Base-by-base conservation (phyloP, 35 echinoderm and acorn worm species). In the Acanthaster planci region DNA sequence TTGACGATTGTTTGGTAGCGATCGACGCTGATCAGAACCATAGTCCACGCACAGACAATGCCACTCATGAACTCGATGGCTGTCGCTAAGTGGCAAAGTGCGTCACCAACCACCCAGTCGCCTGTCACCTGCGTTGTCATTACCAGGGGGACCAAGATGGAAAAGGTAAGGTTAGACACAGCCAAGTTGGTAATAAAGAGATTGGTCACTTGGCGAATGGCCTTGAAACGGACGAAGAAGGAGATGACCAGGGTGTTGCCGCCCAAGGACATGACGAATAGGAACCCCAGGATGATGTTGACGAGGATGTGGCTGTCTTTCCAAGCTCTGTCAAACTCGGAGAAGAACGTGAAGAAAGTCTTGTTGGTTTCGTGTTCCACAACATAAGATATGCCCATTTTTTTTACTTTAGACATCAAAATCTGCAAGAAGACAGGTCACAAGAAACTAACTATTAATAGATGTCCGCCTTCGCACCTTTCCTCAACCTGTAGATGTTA, bases 151-250 rank as follows among this genome's bases (percentile, higher is more conserved):
- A 57, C 81, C 36, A 57, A 58, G 34, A 83, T 51, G 56, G 51
- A 56, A 38, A 83, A 83, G 56, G 38, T 83, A 2, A 83, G 56
- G 38, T 83, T 53, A 83, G 51, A 58, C 14, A 83, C 51, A 22
- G 81, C 81, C 18, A 83, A 38, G 38, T 83, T 83, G 52, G 81
- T 83, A 38, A 83, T 83, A 53, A 58, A 83, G 56, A 37, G 56
- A 83, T 83, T 83, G 18, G 81, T 83, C 8, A 83, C 81, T 60
- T 83, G 81, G 4, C 81, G 81, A 15, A 83, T 83, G 18, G 51
- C 53, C 35, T 53, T 53, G 38, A 38, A 83, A 15, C 81, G 26
- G 9, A 83, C 38, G 19, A 83, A 58, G 38, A 83, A 83, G 21
- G 51, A 37, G 1, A 83, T 83, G 44, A 83, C 54, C 1, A 83